Conservation (phyloP, 2,113 vertebrate genomes). For the Sturnus vulgaris region DNA sequence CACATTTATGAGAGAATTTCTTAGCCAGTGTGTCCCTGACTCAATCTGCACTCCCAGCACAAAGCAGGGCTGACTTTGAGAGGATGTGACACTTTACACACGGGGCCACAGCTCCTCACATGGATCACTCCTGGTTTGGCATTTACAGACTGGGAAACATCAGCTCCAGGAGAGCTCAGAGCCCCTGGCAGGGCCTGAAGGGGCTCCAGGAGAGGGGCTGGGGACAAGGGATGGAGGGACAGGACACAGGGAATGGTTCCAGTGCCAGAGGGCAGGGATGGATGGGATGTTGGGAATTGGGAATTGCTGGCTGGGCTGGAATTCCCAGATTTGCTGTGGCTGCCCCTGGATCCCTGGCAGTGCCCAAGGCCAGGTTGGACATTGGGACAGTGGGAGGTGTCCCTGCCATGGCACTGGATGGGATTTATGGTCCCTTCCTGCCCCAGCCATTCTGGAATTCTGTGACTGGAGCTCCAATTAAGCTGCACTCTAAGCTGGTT, state of each 20-base stretch:
- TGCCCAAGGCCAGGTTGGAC: neutral
- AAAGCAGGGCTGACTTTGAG: neutral
- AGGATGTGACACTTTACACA: neutral
- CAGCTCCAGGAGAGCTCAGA: neutral
- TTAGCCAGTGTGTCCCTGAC: neutral
- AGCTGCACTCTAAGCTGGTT: neutral
- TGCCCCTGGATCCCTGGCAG: neutral
- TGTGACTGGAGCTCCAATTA: neutral
- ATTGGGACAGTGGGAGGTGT: neutral
- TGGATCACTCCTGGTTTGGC: neutral
- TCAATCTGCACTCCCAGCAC: neutral
- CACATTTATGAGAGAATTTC: neutral
- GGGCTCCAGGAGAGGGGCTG: neutral
- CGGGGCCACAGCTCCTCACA: neutral
- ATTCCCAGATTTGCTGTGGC: neutral
- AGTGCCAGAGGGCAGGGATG: neutral
- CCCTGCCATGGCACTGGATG: neutral
- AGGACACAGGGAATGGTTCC: neutral
- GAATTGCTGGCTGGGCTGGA: neutral
- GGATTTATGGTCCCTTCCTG: fast-evolving
- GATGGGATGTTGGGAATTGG: neutral
- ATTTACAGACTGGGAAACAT: neutral
- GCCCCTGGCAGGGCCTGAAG: fast-evolving
- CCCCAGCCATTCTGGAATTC: fast-evolving
- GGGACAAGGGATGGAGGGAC: neutral